phyloP scores from a whole-genome alignment of 2,888 invertebrate species.

The Cartodere bifasciata region DNA sequence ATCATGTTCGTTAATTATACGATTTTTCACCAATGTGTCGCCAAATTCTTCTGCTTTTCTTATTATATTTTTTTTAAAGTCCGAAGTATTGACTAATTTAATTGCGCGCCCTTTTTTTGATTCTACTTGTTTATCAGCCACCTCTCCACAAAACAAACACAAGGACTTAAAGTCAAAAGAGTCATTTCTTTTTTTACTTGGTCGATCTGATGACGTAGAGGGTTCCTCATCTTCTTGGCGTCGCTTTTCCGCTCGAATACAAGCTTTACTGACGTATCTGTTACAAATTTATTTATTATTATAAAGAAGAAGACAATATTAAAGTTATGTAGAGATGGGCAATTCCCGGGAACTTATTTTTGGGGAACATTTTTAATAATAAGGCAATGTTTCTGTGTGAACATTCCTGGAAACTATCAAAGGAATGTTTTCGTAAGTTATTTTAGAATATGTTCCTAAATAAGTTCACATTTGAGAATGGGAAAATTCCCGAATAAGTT shows the following conservation, averaged over 20 bases:
- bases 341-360: no score
- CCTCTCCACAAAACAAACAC: slow-evolving; percentile 17
- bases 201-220: slow-evolving; percentile 11
- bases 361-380: no score
- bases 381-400: no score
- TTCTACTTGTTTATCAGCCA: slow-evolving; percentile 7
- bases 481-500: no score
- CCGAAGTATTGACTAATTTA: slow-evolving; percentile 24
- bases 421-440: no score
- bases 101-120: slow-evolving; percentile 21
- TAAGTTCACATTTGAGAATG: no score
- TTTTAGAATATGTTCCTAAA: no score
- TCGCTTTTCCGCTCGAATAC: slow-evolving; percentile 12
- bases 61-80: slow-evolving; percentile 26
- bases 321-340: no score
- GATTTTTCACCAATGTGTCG: slow-evolving; percentile 22
- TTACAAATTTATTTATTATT: no score
- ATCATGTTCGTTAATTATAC: slow-evolving; percentile 15
- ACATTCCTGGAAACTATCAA: no score
- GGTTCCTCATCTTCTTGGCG: slow-evolving; percentile 12
- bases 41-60: slow-evolving; percentile 27
- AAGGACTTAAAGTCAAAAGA: slow-evolving; percentile 15
- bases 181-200: slow-evolving; percentile 14
- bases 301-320: no score
- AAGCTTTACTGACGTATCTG: no score